A percentile compares a stretch with the other conserved stretches of the same genome.
Evolutionary conservation across 2,113 vertebrate genomes (phyloP).

Genomic region (Microcebus tavaratra): DNA sequence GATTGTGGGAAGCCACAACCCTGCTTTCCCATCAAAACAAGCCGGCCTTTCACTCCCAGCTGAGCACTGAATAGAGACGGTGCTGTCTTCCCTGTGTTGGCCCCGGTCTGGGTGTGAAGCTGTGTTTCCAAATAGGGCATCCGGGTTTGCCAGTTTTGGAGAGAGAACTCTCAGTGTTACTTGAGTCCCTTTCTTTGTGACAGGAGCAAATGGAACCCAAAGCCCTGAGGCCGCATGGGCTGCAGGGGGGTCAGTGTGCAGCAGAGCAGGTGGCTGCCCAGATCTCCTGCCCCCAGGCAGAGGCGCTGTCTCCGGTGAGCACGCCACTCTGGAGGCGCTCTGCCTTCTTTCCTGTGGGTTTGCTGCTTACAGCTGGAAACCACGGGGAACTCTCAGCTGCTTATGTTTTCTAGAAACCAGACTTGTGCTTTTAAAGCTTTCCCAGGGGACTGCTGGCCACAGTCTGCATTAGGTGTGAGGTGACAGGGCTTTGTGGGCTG

Average conservation of each 20-base stretch:
- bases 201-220: background rate
- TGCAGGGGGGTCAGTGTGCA: accelerated
- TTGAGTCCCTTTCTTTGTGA: background rate
- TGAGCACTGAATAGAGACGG: background rate
- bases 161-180: background rate
- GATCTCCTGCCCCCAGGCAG: background rate
- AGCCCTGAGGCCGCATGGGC: background rate
- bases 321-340: background rate
- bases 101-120: background rate
- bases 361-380: background rate
- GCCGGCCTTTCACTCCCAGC: background rate
- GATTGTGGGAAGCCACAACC: background rate
- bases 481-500: conserved; percentile 28
- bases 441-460: background rate
- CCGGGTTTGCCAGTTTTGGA: background rate
- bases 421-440: conserved; percentile 17
- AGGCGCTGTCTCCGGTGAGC: background rate
- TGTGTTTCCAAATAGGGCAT: background rate
- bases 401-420: conserved; percentile 53
- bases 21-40: background rate
- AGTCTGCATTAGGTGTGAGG: conserved; percentile 42
- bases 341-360: background rate
- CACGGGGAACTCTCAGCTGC: background rate
- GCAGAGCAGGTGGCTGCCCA: background rate
- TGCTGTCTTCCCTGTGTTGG: background rate